phyloP scores from a whole-genome alignment of 37 sponge, comb jelly and placozoan species.

The Lycopodina hypogea region DNA sequence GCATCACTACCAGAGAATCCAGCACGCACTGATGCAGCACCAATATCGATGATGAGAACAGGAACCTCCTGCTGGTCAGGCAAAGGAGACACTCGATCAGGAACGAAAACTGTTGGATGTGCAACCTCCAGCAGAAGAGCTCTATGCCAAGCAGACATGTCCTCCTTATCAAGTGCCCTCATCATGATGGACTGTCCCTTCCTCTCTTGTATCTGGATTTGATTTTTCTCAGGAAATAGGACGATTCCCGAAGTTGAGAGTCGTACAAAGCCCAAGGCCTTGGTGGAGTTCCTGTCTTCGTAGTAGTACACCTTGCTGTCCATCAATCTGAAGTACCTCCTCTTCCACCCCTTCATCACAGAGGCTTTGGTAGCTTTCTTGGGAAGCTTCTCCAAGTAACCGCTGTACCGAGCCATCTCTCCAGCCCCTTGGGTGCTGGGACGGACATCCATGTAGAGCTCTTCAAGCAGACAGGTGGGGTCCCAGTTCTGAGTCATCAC shows the following conservation, averaged over 20 bases:
- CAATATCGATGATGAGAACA: slow-evolving; percentile 73
- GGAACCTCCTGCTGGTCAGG: slow-evolving; percentile 5
- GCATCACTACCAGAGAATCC: slow-evolving; percentile 59
- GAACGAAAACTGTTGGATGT: slow-evolving; percentile 49
- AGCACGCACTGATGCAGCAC: slow-evolving; percentile 72
- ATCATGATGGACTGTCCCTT: slow-evolving; percentile 41
- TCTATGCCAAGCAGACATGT: slow-evolving; percentile 42
- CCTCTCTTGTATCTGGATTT: slow-evolving; percentile 28
- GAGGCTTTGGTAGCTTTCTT: slow-evolving; percentile 50
- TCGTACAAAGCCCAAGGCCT: slow-evolving; percentile 41
- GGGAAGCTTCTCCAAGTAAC: slow-evolving; percentile 79
- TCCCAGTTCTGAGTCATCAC: slow-evolving; percentile 58
- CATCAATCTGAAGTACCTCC: slow-evolving; percentile 63
- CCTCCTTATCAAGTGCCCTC: slow-evolving; percentile 36
- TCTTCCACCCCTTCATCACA: slow-evolving; percentile 71
- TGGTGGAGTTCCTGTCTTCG: slow-evolving; percentile 37
- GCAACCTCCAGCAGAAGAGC: slow-evolving; percentile 57
- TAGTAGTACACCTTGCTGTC: slow-evolving; percentile 74
- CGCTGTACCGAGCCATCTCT: slow-evolving; percentile 49
- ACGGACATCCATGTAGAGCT: slow-evolving; percentile 60
- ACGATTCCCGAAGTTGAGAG: slow-evolving; percentile 31
- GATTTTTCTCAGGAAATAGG: slow-evolving; percentile 24
- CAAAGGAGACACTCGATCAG: slow-evolving; percentile 3
- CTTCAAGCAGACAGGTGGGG: slow-evolving; percentile 72
- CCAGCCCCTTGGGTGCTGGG: slow-evolving; percentile 14